Evolutionary conservation across 2,797 vertebrate species (phyloP).

Genomic region (Pempheris klunzingeri): DNA sequence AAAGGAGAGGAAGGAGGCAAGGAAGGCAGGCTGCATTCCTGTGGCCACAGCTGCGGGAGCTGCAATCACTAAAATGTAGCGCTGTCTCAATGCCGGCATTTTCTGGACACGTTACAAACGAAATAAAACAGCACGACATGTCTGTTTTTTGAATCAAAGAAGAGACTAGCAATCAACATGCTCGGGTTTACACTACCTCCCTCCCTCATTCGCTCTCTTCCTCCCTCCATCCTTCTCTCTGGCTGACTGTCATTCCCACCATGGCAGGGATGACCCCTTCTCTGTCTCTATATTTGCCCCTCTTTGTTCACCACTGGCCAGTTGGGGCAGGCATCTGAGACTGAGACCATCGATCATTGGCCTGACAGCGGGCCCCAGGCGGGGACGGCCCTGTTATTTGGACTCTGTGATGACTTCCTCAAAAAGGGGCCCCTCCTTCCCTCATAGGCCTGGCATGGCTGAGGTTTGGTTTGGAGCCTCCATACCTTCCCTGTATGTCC

Average conservation of each 20-base stretch:
- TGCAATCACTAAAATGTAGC: conserved; percentile 84
- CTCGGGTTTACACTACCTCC: conserved; percentile 72
- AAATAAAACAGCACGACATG: conserved; percentile 83
- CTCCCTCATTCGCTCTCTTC: conserved; percentile 49
- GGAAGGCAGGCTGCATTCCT: conserved; percentile 80
- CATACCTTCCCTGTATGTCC: conserved; percentile 76
- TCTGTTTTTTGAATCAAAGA: conserved; percentile 85
- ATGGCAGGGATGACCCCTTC: conserved; percentile 78
- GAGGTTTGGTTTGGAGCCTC: conserved; percentile 84
- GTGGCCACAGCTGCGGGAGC: conserved; percentile 84
- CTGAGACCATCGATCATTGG: conserved; percentile 82
- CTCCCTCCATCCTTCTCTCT: conserved; percentile 62
- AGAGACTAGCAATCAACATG: conserved; percentile 82
- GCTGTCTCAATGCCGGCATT: conserved; percentile 78
- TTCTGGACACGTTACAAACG: conserved; percentile 82
- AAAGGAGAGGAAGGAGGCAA: conserved; percentile 71
- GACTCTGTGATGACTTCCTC: conserved; percentile 84
- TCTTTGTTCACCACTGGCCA: conserved; percentile 82
- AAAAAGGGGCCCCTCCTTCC: conserved; percentile 78
- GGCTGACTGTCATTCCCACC: conserved; percentile 69
- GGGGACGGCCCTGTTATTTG: conserved; percentile 84
- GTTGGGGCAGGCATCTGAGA: conserved; percentile 76
- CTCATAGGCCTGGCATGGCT: conserved; percentile 79
- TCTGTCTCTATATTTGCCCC: conserved; percentile 83
- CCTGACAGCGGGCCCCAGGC: conserved; percentile 84